Conservation (phyloP, 2,113 vertebrate species). For the Phoenicopterus ruber region DNA sequence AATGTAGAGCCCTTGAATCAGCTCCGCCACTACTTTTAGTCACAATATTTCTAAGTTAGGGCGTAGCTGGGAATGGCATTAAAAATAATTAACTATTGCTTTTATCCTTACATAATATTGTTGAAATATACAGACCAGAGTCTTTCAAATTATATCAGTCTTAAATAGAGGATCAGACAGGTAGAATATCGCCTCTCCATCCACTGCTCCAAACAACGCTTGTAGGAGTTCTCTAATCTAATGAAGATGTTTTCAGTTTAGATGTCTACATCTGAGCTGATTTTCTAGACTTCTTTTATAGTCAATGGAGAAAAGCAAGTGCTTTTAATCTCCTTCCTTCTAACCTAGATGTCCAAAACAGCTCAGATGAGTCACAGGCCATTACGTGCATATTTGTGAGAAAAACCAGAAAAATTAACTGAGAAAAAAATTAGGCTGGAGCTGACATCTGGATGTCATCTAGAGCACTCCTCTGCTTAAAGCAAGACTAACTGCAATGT, state of each 20-base stretch:
- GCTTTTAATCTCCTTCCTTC: background rate
- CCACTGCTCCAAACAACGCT: background rate
- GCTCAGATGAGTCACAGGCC: background rate
- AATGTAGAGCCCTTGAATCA: background rate
- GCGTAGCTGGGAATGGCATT: background rate
- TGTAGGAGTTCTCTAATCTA: background rate
- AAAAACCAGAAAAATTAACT: background rate
- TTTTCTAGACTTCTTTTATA: background rate
- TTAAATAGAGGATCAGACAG: background rate
- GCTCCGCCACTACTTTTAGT: background rate
- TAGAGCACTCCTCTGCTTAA: background rate
- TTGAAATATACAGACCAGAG: background rate
- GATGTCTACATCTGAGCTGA: background rate
- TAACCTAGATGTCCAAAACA: background rate
- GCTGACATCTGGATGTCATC: background rate
- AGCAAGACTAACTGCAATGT: background rate
- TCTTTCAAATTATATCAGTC: background rate
- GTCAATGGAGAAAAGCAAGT: background rate
- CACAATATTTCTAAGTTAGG: background rate
- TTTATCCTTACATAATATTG: background rate
- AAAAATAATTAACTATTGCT: background rate
- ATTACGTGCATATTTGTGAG: background rate
- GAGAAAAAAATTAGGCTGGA: background rate
- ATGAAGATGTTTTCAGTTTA: background rate
- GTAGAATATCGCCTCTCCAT: background rate